These are phyloP conservation scores for Lithobates pipiens DNA, from an alignment of 2,797 vertebrate genomes.

Conservation along the genomic window DNA sequence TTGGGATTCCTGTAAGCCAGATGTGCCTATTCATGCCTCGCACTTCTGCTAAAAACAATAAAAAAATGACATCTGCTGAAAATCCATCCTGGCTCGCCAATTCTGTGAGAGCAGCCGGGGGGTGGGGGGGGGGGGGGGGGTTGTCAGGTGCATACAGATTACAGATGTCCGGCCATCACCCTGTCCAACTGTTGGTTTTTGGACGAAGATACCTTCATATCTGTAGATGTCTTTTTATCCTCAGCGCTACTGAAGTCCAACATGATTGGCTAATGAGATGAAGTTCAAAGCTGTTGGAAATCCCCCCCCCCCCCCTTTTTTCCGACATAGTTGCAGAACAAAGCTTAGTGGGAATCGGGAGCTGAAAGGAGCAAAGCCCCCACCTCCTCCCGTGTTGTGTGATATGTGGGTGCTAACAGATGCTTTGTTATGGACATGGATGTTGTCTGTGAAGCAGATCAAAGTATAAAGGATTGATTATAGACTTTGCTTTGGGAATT, in stretches of 20 bases:
- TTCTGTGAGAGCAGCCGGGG: no score
- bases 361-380: background rate
- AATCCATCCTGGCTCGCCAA: no score
- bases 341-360: background rate
- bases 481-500: constrained; percentile 17
- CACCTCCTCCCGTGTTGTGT: background rate
- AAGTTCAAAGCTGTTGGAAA: background rate
- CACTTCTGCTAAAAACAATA: no score
- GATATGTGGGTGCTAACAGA: constrained; percentile 11
- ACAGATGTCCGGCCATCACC: background rate
- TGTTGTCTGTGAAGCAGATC: constrained; percentile 10
- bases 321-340: constrained; percentile 1
- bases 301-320: background rate
- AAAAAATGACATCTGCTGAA: no score
- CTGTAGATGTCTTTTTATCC: no score
- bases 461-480: background rate
- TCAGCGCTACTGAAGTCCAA: no score
- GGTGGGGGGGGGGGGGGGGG: background rate
- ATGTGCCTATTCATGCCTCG: no score
- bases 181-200: no score
- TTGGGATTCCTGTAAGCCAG: no score
- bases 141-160: background rate
- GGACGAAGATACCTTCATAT: no score
- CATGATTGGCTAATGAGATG: no score
- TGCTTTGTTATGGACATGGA: background rate